Evolutionary conservation across 2,888 invertebrate genomes (phyloP), one percentile per base, ranked within the genome.

Genomic region (Hofmannophila pseudospretella): DNA sequence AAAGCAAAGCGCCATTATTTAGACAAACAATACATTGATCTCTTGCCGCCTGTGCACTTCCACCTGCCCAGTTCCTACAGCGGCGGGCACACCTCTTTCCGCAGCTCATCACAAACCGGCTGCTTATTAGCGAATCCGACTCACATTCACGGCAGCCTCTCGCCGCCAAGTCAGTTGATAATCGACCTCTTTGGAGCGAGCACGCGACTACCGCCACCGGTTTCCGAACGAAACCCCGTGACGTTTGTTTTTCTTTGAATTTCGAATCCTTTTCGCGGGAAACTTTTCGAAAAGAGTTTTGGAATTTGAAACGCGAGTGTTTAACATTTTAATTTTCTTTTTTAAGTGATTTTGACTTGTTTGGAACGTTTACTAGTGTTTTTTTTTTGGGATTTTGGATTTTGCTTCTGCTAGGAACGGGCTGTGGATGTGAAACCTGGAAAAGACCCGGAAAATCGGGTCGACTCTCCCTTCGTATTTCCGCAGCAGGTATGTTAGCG

Each of bases 381-480:
- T 16, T 16, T 16, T 16, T 3, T 3, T 16, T 16, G 16, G 16
- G 42, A 38, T 46, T n/a, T 44, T 45, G 36, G 20, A 39, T 41
- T 46, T 44, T 26, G 10, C 8, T 8, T 10, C 3, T 10, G 7
- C 40, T n/a, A 14, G 8, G 40, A 42, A 54, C 45, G 44, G 51
- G 61, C 47, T 62, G 68, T 70, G 68, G 55, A 62, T 71, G 79
- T 75, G 75, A 75, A 69, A 69, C 67, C 62, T 68, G 66, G 66
- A 67, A 65, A 64, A 56, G 46, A 54, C 58, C 69, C 70, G 69
- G 65, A 69, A 69, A 66, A 67, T 67, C 73, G 68, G 73, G 70
- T 70, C 61, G 45, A 48, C 62, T 64, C 67, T 68, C 63, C 69
- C 61, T 69, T 58, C 56, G 60, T 46, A 51, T 56, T 72, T 70